phyloP scores from a whole-genome alignment of 2,888 invertebrate species.

The Oligia fasciuncula region DNA sequence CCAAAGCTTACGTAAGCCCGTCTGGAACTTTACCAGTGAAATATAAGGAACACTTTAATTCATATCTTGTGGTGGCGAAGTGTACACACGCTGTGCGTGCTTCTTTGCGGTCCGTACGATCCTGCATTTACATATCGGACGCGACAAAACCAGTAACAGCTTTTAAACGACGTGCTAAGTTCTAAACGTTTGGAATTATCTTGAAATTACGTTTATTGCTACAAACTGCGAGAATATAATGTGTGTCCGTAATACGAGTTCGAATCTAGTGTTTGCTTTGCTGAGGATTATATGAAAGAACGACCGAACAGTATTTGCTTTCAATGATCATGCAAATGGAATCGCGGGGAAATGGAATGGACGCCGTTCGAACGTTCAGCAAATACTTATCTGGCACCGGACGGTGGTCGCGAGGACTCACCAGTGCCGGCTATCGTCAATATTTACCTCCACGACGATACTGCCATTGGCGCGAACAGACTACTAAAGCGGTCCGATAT shows the following conservation, averaged over 20 bases:
- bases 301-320: slow-evolving; percentile 51
- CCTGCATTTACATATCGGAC: slow-evolving; percentile 65
- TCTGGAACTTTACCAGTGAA: slow-evolving; percentile 73
- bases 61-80: slow-evolving; percentile 48
- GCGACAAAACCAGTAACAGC: slow-evolving; percentile 51
- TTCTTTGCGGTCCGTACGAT: slow-evolving; percentile 19
- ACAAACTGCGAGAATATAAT: slow-evolving; percentile 40
- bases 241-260: slow-evolving; percentile 10
- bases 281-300: slow-evolving; percentile 41
- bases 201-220: slow-evolving; percentile 62
- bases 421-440: slow-evolving; percentile 73
- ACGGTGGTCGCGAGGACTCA: slow-evolving; percentile 65
- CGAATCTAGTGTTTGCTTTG: slow-evolving; percentile 24
- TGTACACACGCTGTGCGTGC: slow-evolving; percentile 23
- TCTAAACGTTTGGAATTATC: slow-evolving; percentile 62
- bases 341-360: slow-evolving; percentile 66
- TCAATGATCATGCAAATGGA: slow-evolving; percentile 69
- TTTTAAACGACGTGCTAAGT: slow-evolving; percentile 56
- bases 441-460: slow-evolving; percentile 84
- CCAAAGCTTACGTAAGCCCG: slow-evolving; percentile 86
- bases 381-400: slow-evolving; percentile 70
- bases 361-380: slow-evolving; percentile 65
- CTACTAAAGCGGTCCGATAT: slow-evolving; percentile 68
- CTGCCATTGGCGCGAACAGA: slow-evolving; percentile 77
- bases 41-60: slow-evolving; percentile 70